Evolutionary conservation across 92 coral and sea anemone species (phyloP), one percentile per base, ranked within the genome.

Genomic region (Epizoanthus ramosus): DNA sequence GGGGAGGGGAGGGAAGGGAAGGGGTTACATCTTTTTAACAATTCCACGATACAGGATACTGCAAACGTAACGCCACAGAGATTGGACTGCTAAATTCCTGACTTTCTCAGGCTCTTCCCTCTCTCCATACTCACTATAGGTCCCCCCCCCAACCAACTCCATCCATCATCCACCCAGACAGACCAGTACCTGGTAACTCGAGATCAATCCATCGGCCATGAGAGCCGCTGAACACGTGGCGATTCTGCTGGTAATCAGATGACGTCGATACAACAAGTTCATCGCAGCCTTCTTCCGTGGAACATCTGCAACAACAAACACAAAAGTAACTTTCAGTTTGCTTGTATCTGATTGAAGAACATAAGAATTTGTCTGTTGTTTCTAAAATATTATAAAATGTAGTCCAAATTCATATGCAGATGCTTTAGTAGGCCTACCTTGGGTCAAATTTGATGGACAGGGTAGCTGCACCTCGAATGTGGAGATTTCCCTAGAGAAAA

Each of bases 201-300:
- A 94, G 83, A 71, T 96, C 99, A 15, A 91, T 88, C 99, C 99
- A 96, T 45, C 94, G 94, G 16, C 95, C 92, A 19, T 89, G 95
- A 6, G 94, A 89, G 14, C 99, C 99, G 73, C 95, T 90, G 84
- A 94, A 92, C 74, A 94, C 99, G 85, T 96, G 97, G 84, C 93
- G 93, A 85, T 96, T 94, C 80, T 96, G 97, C 6, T 92, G 87
- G 53, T 85, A 88, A 68, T 96, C 94, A 24, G 94, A 31, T 50
- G 99, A 96, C 21, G 97, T 92, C 5, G 99, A 85, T 73, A 96
- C 63, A 33, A 92, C 85, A 9, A 96, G 92, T 61, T 94, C 98
- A 86, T 96, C 99, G 53, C 99, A 96, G 31, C 94, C 94, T 73
- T 94, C 98, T 84, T 96, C 99, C 17, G 93, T 94, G 17, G 98